Evolutionary conservation across 1,140 invertebrate genomes (phyloP).

Genomic region (Drosophila arizonae): DNA sequence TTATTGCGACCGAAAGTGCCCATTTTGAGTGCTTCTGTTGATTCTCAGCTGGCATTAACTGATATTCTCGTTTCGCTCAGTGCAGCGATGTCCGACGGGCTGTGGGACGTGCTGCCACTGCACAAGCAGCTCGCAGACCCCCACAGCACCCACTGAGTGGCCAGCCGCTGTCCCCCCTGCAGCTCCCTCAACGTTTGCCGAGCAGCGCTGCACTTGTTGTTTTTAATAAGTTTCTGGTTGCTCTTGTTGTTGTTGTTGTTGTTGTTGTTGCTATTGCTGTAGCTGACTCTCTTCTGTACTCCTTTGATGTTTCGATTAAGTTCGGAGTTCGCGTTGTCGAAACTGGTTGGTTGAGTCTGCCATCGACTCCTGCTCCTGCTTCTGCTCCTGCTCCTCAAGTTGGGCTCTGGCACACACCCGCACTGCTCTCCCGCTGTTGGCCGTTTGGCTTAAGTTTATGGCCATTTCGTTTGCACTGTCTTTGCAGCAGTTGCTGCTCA

Average conservation of each 20-base stretch:
- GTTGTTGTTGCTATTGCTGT: constrained; percentile 12
- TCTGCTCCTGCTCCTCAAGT: neutral
- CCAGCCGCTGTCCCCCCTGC: neutral
- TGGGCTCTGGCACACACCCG: neutral
- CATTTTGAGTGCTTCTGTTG: constrained; percentile 69
- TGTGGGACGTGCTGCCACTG: constrained; percentile 71
- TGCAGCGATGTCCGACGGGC: constrained; percentile 54
- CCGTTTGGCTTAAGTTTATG: constrained; percentile 76
- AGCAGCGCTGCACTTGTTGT: constrained; percentile 75
- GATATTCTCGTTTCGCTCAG: constrained; percentile 76
- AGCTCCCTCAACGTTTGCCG: neutral
- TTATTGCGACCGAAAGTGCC: constrained; percentile 82
- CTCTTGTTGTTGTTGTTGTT: constrained; percentile 22
- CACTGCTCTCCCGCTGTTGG: constrained; percentile 10
- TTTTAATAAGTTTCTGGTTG: constrained; percentile 78
- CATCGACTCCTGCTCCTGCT: neutral
- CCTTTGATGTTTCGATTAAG: constrained; percentile 81
- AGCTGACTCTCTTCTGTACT: constrained; percentile 20
- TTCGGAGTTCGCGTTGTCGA: constrained; percentile 76
- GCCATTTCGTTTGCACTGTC: constrained; percentile 74
- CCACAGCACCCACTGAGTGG: constrained; percentile 26
- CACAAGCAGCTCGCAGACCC: constrained; percentile 56
- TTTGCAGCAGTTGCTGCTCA: constrained; percentile 43
- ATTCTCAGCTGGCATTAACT: constrained; percentile 59
- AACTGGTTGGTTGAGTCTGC: constrained; percentile 68